These are phyloP conservation scores for Ochropleura leucogaster DNA, from an alignment of 2,888 invertebrate genomes.

Conservation along the genomic window DNA sequence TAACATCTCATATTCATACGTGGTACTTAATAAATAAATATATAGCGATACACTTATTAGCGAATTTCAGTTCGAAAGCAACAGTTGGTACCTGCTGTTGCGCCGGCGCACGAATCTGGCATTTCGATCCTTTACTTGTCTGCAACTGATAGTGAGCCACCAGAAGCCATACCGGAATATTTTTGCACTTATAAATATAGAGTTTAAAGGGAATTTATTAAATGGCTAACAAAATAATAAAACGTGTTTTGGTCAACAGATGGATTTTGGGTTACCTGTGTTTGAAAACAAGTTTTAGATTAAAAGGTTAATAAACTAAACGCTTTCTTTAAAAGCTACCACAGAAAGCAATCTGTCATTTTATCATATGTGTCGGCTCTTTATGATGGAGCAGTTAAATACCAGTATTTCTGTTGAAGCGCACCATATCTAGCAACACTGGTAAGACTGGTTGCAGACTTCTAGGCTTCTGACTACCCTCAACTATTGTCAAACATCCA, in stretches of 20 bases:
- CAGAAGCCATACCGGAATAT: slow-evolving; percentile 29
- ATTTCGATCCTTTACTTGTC: slow-evolving; percentile 70
- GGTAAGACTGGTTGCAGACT: not conserved
- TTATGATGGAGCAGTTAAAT: not conserved
- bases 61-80: slow-evolving; percentile 37
- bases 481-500: not conserved
- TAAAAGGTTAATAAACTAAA: not conserved
- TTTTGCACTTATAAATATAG: not conserved
- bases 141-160: slow-evolving; percentile 47
- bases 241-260: not conserved
- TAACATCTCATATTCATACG: slow-evolving; percentile 6
- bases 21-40: slow-evolving; percentile 16
- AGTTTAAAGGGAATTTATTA: slow-evolving; percentile 12
- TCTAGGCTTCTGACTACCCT: not conserved
- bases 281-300: slow-evolving; percentile 10
- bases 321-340: not conserved
- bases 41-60: slow-evolving; percentile 4
- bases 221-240: not conserved
- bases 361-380: not conserved
- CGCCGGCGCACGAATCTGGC: slow-evolving; percentile 73
- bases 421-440: not conserved
- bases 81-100: slow-evolving; percentile 41
- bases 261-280: not conserved
- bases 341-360: not conserved
- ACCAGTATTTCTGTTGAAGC: too few species aligned